Base-by-base conservation (phyloP, 2,888 invertebrate species). In the Spicauda simplicius region DNA sequence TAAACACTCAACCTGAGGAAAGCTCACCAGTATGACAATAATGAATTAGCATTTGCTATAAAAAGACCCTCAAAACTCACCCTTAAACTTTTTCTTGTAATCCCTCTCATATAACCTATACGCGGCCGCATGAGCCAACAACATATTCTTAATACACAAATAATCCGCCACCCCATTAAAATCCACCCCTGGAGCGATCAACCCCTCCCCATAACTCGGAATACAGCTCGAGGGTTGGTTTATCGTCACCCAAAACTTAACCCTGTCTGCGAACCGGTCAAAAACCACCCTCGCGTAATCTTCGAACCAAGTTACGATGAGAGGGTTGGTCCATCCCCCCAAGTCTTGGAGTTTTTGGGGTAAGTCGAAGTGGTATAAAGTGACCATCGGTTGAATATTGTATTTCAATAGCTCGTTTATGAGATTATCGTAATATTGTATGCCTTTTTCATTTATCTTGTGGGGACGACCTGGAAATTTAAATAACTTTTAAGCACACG, bases 191-290 rank as follows among this genome's bases (percentile, higher is more conserved):
- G 92, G 93, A 0, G 92, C 87, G 69, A 82, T 73, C 0, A 64
- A 45, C 0, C 71, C 79, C 0, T 73, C 48, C 0, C 71, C 79
- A 0, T 73, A 25, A 25, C 25, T 25, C 25, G 25, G 2, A 25
- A 85, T 71, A 63, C 93, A 94, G 7, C 89, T 80, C 60, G 84
- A 86, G 0, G 95, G 95, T 72, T 96, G 95, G 78, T 95, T 95
- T 0, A 95, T 82, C 0, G 95, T 95, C 0, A 95, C 88, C 95
- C 95, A 95, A 56, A 86, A 87, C 70, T 94, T 90, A 0, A 94
- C 94, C 71, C 89, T 88, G 54, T 87, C 85, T 0, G 93, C 93
- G 70, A 90, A 94, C 72, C 83, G 79, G 6, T 85, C 73, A 71
- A 90, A 94, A 0, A 92, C 73, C 2, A 92, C 72, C 18, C 79